Base-by-base conservation (phyloP, 2,888 invertebrate genomes). In the Luperina nickerlii region DNA sequence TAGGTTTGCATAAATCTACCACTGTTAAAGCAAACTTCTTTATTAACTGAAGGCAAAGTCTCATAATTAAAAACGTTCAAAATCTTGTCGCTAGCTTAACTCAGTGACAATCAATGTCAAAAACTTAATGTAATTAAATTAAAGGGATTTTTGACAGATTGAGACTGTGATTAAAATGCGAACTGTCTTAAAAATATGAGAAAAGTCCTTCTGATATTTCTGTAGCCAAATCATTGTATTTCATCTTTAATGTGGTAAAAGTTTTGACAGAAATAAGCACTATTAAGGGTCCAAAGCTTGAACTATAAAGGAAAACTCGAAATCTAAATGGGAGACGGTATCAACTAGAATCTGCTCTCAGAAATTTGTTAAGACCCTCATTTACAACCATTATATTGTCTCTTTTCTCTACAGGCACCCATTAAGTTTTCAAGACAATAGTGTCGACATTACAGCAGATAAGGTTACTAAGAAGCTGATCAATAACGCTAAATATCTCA, bases 401-500 rank as follows among this genome's bases (percentile, higher is more conserved):
- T 63, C 6, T 15, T 54, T 24, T 78, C 18, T 60, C 18, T 27
- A n/a, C 13, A 69, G 62, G 27, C 8, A 62, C 1, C 45, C 42
- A 68, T 68, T 48, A 66, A 69, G 27, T 62, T 62, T 57, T 32
- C 62, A 27, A 13, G 27, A 63, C 60, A 70, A 77, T 70, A 69
- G 38, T 70, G 63, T 51, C 54, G 82, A 79, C 73, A 76, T 68
- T 66, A 80, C 63, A 76, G 18, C 57, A 78, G 76, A 83, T 83
- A 82, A 82, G 57, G 68, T 69, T 78, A 66, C 78, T 75, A 78
- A 75, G 76, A 82, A 88, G 48, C 70, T 66, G 79, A 87, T 83
- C 79, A 87, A 89, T 88, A 86, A 82, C 69, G 45, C 76, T 78
- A 74, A 85, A 87, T 83, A 84, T 81, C 76, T 76, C 77, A 82